phyloP scores from a whole-genome alignment of 2,113 vertebrate species.

The Lepus americanus region DNA sequence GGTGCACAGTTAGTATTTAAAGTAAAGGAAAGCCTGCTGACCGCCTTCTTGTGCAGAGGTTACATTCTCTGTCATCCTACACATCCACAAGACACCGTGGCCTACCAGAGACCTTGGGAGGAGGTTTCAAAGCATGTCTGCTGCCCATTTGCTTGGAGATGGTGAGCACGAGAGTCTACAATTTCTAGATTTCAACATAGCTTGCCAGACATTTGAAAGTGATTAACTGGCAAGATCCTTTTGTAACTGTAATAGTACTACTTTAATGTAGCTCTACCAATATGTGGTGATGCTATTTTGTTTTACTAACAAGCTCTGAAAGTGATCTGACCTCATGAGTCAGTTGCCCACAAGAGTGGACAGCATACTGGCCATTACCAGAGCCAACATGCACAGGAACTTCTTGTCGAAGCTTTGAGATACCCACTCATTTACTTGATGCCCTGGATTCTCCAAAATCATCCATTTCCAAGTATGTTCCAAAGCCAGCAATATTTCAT shows the following conservation, averaged over 20 bases:
- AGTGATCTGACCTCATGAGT: neutral
- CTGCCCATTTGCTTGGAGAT: neutral
- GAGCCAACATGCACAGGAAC: neutral
- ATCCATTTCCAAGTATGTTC: neutral
- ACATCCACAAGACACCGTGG: neutral
- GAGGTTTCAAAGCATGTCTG: neutral
- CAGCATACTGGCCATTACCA: neutral
- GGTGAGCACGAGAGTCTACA: neutral
- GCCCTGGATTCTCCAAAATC: neutral
- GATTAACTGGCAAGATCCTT: neutral
- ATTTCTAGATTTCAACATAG: constrained; percentile 33
- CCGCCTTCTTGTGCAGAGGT: neutral
- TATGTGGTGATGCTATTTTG: too few species aligned
- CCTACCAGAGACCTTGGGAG: neutral
- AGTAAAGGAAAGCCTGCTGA: neutral
- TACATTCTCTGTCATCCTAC: neutral
- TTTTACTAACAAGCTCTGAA: neutral
- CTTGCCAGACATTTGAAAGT: neutral
- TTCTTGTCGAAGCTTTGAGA: neutral
- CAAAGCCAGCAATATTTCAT: neutral
- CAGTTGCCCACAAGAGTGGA: neutral
- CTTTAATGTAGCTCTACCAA: too few species aligned
- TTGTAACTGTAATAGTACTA: too few species aligned
- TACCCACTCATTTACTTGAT: neutral
- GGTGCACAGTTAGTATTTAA: neutral